These are phyloP conservation scores for Neostethus bicornis DNA, from an alignment of 2,797 vertebrate genomes.

Conservation along the genomic window DNA sequence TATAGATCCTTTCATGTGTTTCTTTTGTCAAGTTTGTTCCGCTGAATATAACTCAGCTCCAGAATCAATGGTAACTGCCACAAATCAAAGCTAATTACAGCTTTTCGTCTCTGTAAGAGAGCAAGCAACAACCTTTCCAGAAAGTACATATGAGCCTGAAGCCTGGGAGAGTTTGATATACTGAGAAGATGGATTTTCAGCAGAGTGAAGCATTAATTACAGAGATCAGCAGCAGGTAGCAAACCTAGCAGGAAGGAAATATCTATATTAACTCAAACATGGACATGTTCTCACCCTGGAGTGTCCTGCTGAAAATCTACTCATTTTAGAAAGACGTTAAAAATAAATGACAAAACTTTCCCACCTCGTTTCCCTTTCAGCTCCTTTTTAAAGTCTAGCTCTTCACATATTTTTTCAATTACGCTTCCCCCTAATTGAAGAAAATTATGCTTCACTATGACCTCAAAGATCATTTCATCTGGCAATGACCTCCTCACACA, in stretches of 20 bases:
- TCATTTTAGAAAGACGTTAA: background rate
- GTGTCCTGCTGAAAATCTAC: background rate
- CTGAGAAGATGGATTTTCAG: slow-evolving; percentile 7
- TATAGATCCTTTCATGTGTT: slow-evolving; percentile 12
- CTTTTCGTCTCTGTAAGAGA: slow-evolving; percentile 3
- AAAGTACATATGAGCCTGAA: slow-evolving; percentile 10
- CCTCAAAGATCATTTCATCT: slow-evolving; percentile 20
- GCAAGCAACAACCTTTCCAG: slow-evolving; percentile 11
- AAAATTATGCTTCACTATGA: slow-evolving; percentile 20
- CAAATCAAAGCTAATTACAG: slow-evolving; percentile 28
- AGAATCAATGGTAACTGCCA: slow-evolving; percentile 14
- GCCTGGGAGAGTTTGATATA: slow-evolving; percentile 2
- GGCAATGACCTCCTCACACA: slow-evolving; percentile 33
- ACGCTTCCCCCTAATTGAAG: slow-evolving; percentile 9
- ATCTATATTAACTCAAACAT: background rate
- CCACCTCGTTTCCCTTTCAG: background rate
- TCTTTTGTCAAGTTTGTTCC: slow-evolving; percentile 3
- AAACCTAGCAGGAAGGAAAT: background rate
- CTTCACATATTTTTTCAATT: slow-evolving; percentile 9
- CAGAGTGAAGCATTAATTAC: background rate
- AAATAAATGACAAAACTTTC: background rate
- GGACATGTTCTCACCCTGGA: background rate
- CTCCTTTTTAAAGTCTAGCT: slow-evolving; percentile 1
- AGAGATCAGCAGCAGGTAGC: slow-evolving; percentile 9
- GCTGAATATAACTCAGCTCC: background rate